Base-by-base conservation (phyloP, 1,140 invertebrate species). In the Branchinecta lynchi region DNA sequence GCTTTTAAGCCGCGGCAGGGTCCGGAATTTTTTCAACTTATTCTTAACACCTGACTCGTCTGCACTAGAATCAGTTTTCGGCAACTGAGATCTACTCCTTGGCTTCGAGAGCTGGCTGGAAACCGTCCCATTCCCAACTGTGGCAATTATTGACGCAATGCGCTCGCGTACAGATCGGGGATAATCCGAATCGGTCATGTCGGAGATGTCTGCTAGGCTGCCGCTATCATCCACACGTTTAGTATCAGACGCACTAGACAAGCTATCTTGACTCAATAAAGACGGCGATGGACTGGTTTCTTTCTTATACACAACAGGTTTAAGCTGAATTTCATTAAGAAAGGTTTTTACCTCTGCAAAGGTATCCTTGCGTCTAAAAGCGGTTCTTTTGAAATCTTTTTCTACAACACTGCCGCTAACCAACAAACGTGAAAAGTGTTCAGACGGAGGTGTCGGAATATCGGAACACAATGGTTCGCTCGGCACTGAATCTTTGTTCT, bases 331-430 rank as follows among this genome's bases (percentile, higher is more conserved):
- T 20, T 71, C 71, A 45, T 71, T 66, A 21, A 70, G 45, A 44
- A 69, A 67, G 3, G 71, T 46, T 12, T 65, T 21, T n/a, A 71
- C 69, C 17, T 71, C 71, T 20, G 32, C 32, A 5, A 32, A 32
- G 32, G 32, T 32, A 32, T 32, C 32, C 32, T 32, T 32, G 32
- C 32, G 32, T 32, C 32, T 32, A 32, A 32, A 32, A 32, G 32
- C 32, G 32, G 32, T 71, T 71, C 21, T 43, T 71, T 8, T 68
- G 46, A 43, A 17, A 44, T 65, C 45, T 69, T 8, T 46, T 69
- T 20, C 68, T 17, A 69, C 51, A 15, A 70, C 69, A 45, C 44
- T 71, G 45, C 66, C 73, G 21, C 67, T 68, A 60, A 71, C 65
- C 21, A 71, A 67, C 65, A 71, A 44, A 12, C 70, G 60, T n/a